Evolutionary conservation across 2,888 invertebrate species (phyloP).

Genomic region (Tyria jacobaeae): DNA sequence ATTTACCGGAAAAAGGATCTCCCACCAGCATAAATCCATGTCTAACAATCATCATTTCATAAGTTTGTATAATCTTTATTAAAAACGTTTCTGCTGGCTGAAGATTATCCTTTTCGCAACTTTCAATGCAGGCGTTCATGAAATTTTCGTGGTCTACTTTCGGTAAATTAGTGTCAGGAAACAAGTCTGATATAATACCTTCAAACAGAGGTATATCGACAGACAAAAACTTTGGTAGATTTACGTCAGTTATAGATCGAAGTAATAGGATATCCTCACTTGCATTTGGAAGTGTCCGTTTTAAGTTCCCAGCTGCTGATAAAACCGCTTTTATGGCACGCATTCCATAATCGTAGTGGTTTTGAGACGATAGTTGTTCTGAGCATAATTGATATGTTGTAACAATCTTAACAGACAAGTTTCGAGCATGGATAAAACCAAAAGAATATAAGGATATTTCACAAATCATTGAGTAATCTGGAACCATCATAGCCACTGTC

Average conservation of each 20-base stretch:
- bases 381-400: constrained; percentile 94
- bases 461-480: constrained; percentile 95
- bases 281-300: constrained; percentile 91
- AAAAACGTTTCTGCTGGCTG: constrained; percentile 92
- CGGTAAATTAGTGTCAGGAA: constrained; percentile 92
- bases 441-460: constrained; percentile 95
- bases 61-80: constrained; percentile 95
- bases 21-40: constrained; percentile 98
- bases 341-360: constrained; percentile 96
- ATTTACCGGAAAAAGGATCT: constrained; percentile 93
- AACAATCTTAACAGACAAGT: constrained; percentile 93
- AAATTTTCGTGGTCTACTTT: constrained; percentile 91
- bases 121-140: constrained; percentile 88
- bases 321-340: constrained; percentile 95
- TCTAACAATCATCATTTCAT: constrained; percentile 97
- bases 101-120: constrained; percentile 89
- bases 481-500: constrained; percentile 96
- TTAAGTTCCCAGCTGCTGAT: constrained; percentile 94
- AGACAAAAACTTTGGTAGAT: constrained; percentile 95
- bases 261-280: constrained; percentile 93
- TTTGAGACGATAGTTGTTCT: constrained; percentile 94
- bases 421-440: constrained; percentile 92
- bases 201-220: constrained; percentile 95
- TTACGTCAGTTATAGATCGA: constrained; percentile 95
- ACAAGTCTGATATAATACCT: constrained; percentile 97